Evolutionary conservation across 2,888 invertebrate species (phyloP), one percentile per base, ranked within the genome.

Genomic region (Leptinotarsa juncta): DNA sequence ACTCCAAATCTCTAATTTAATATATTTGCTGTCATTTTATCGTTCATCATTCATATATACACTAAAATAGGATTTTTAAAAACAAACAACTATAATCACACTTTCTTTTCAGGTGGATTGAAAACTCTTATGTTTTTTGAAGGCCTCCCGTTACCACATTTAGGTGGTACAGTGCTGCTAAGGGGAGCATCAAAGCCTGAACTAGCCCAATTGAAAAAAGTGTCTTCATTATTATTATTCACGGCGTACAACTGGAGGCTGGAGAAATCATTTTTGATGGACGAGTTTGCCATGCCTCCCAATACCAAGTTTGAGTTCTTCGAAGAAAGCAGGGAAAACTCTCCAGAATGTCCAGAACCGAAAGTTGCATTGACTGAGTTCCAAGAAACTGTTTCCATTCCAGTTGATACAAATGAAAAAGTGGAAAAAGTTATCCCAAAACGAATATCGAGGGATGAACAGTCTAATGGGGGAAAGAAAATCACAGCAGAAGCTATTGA

Each of bases 101-200:
- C 42, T 42, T 42, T 42, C 10, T 3, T 42, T 42, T 32, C 32
- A 93, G 92, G 91, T 82, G 89, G 90, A 0, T 88, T 89, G 32
- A 99, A 99, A 89, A 96, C 96, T 0, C 88, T 99, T 49, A 96
- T 99, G 96, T 95, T 95, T 81, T 94, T 98, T 81, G 98, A 98
- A 87, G 97, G 97, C 7, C 95, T 97, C 80, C 93, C 95, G 0
- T 92, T 93, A 83, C 91, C 94, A 0, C 93, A 95, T 82, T 90
- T 97, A 2, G 97, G 96, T 1, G 96, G 96, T 80, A 96, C 97
- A 20, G 93, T 98, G 62, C 87, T 97, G 3, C 88, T 99, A 3
- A 91, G 97, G n/a, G 97, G 97, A 0, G 91, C 91, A 0, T 89
- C 91, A 0, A 87, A 90, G 72, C 86, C 88, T n/a, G 97, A 97